Percentiles rank a stretch among this genome's conserved stretches.
Conservation (phyloP, 2,797 vertebrate species). For the Urocyon cinereoargenteus region DNA sequence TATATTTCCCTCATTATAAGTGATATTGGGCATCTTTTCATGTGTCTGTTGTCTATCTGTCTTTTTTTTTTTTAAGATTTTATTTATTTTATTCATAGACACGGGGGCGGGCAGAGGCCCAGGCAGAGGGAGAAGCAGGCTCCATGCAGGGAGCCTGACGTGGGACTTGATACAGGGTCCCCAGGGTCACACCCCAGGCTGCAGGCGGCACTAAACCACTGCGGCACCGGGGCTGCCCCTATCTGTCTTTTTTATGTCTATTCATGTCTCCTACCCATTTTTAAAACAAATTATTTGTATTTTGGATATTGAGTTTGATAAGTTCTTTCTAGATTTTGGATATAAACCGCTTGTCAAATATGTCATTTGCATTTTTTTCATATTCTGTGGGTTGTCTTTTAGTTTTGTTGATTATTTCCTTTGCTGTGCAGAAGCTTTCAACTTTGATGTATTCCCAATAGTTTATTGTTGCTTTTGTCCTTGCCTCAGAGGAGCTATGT, state of each 20-base stretch:
- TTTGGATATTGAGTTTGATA: not conserved
- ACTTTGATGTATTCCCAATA: not conserved
- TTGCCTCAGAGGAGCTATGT: not conserved
- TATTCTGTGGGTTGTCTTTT: not conserved
- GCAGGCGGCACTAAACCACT: too few relatives aligned
- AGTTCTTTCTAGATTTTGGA: not conserved
- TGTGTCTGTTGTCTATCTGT: not conserved
- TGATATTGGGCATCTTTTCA: not conserved
- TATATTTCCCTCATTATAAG: not conserved
- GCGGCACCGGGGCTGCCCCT: not conserved
- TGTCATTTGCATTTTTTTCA: not conserved
- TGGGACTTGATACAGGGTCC: too few relatives aligned
- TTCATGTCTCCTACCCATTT: not conserved
- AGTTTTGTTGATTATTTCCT: not conserved
- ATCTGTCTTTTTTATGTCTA: not conserved
- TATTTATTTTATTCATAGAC: too few relatives aligned
- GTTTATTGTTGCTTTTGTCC: not conserved
- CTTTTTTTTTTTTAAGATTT: too few relatives aligned
- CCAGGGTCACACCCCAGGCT: too few relatives aligned
- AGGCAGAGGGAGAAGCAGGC: too few relatives aligned
- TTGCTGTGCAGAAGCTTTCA: not conserved
- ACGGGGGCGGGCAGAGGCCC: too few relatives aligned
- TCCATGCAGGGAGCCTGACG: too few relatives aligned
- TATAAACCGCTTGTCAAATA: not conserved
- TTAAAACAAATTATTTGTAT: not conserved